These are phyloP conservation scores for Rhingia campestris DNA, from an alignment of 2,888 invertebrate genomes.

Conservation along the genomic window DNA sequence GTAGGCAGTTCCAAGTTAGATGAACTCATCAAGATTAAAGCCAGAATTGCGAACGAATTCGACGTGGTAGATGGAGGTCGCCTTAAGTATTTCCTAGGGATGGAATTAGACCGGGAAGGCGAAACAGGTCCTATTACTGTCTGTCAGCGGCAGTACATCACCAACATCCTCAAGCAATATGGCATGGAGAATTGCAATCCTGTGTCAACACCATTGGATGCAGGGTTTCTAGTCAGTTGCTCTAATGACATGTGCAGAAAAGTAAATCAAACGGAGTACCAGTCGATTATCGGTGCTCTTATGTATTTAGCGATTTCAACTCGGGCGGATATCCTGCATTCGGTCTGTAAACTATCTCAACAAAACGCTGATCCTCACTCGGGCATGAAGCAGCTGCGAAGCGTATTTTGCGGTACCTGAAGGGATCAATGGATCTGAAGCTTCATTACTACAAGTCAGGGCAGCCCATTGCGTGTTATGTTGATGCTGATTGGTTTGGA, in stretches of 20 bases:
- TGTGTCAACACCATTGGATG: slow-evolving; percentile 70
- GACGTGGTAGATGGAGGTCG: slow-evolving; percentile 16
- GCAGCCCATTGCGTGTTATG: slow-evolving; percentile 54
- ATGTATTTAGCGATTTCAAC: slow-evolving; percentile 71
- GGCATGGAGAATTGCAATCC: slow-evolving; percentile 65
- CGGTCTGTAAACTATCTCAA: slow-evolving; percentile 73
- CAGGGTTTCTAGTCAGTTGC: slow-evolving; percentile 58
- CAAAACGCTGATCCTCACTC: slow-evolving; percentile 71
- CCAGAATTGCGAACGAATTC: slow-evolving; percentile 42
- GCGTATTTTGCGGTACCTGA: slow-evolving; percentile 72
- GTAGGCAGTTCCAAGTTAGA: slow-evolving; percentile 45
- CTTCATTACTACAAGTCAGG: slow-evolving; percentile 62
- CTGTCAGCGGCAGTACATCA: slow-evolving; percentile 67
- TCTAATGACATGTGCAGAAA: slow-evolving; percentile 6
- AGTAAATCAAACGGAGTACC: slow-evolving; percentile 37
- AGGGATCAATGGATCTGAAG: slow-evolving; percentile 55
- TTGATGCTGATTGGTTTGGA: slow-evolving; percentile 74
- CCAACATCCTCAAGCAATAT: slow-evolving; percentile 61
- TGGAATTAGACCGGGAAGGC: neutral
- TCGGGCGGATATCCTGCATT: slow-evolving; percentile 72
- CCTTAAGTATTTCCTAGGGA: slow-evolving; percentile 1
- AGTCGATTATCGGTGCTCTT: slow-evolving; percentile 65
- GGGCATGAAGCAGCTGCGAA: slow-evolving; percentile 70
- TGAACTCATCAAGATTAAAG: slow-evolving; percentile 50
- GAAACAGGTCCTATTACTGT: slow-evolving; percentile 29